Percentiles rank a stretch among this genome's conserved stretches.
Evolutionary conservation across 64 coral and sea anemone species (phyloP).

Genomic region (Porites australiensis): DNA sequence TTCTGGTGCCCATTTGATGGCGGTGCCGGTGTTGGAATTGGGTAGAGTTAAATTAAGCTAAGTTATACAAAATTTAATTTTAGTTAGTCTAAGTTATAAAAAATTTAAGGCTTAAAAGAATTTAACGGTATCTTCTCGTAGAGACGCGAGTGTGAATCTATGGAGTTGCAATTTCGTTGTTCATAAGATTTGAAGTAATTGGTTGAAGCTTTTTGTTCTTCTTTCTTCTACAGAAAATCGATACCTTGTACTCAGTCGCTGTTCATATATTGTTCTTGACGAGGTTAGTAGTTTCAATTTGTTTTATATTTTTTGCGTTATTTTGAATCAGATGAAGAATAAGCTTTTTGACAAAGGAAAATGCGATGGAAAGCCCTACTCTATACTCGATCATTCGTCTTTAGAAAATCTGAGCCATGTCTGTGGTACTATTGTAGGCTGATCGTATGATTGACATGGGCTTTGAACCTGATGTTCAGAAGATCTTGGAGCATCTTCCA

Average conservation of each 20-base stretch:
- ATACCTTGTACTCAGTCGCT: slow-evolving; percentile 93
- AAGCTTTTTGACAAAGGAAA: not conserved
- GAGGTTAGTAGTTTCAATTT: slow-evolving; percentile 63
- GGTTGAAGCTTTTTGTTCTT: not conserved
- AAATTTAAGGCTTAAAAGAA: too few species aligned
- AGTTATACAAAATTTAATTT: too few species aligned
- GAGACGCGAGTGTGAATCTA: too few species aligned
- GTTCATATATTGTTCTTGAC: slow-evolving; percentile 95
- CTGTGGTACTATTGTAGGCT: slow-evolving; percentile 57
- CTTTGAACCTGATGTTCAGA: slow-evolving; percentile 99
- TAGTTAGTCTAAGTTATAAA: too few species aligned
- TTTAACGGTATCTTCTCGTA: too few species aligned
- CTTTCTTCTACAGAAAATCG: slow-evolving; percentile 90
- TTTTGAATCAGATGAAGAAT: not conserved
- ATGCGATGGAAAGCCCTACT: not conserved
- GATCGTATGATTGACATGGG: slow-evolving; percentile 99
- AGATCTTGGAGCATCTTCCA: slow-evolving; percentile 96
- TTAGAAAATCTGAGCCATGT: not conserved
- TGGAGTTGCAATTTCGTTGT: not conserved
- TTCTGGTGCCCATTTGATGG: too few species aligned
- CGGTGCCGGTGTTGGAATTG: too few species aligned
- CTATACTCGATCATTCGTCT: not conserved
- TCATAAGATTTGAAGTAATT: not conserved
- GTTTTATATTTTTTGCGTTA: too few species aligned
- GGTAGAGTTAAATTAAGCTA: too few species aligned